Conservation (phyloP, 2,113 vertebrate species). For the Myodes glareolus region DNA sequence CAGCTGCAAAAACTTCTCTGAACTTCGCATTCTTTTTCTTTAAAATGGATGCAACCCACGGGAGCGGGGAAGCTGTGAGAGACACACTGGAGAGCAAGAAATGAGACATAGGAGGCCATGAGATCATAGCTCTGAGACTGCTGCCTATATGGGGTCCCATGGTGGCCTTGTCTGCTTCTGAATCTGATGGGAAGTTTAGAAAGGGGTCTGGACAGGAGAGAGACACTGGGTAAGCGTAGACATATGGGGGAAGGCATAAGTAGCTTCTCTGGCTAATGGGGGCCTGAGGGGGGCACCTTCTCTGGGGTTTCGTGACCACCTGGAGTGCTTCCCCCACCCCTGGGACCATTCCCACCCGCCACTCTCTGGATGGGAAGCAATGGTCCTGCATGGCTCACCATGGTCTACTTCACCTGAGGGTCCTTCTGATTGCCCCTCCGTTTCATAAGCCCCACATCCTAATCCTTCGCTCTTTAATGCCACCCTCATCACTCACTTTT, state of each 20-base stretch:
- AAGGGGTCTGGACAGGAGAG: not conserved
- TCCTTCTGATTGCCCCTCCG: no score
- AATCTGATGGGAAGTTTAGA: not conserved
- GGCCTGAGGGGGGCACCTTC: not conserved
- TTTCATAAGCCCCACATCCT: not conserved
- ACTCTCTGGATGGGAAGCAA: not conserved
- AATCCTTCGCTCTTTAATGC: not conserved
- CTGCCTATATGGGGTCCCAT: not conserved
- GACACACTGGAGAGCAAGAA: not conserved
- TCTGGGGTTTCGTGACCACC: not conserved
- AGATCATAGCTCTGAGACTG: accelerated
- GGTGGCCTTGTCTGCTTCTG: not conserved
- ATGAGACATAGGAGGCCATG: not conserved
- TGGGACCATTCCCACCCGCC: not conserved
- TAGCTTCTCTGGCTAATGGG: not conserved
- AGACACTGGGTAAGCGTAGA: not conserved
- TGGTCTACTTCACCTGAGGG: not conserved
- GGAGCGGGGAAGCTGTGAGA: not conserved
- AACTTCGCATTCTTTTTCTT: constrained; percentile 25
- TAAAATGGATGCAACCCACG: not conserved
- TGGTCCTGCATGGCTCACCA: not conserved
- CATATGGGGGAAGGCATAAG: not conserved
- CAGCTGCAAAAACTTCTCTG: not conserved
- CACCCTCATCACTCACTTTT: not conserved
- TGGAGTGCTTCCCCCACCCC: not conserved